phyloP scores from a whole-genome alignment of 2,113 vertebrate genomes.

The Anoura caudifer region DNA sequence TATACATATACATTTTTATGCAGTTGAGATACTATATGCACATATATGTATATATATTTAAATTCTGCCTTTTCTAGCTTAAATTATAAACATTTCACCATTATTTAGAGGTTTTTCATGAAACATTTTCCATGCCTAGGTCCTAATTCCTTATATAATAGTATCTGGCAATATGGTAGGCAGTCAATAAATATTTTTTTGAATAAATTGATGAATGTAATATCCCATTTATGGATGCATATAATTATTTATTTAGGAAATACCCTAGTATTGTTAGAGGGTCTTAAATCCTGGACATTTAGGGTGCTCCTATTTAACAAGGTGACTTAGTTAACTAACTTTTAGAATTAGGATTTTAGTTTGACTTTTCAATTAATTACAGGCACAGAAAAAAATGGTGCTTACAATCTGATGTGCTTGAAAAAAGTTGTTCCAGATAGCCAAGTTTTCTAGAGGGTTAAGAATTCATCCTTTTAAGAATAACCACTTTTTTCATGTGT shows the following conservation, averaged over 20 bases:
- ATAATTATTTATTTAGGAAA: neutral
- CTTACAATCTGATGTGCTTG: neutral
- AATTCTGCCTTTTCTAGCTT: neutral
- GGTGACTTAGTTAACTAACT: neutral
- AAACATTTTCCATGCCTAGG: neutral
- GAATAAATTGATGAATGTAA: neutral
- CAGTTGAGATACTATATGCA: neutral
- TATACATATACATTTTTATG: neutral
- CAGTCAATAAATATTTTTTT: neutral
- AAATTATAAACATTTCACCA: neutral
- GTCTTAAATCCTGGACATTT: neutral
- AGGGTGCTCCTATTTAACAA: neutral
- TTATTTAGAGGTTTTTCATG: conserved; percentile 30
- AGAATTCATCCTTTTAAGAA: neutral
- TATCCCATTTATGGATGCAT: neutral
- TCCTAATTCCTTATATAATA: neutral
- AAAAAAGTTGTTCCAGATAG: neutral
- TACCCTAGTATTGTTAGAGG: neutral
- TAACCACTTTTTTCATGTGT: neutral
- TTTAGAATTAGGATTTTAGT: neutral
- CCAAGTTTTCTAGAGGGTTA: neutral
- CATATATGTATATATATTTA: neutral
- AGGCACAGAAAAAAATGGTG: neutral
- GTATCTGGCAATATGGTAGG: neutral
- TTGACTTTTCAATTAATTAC: neutral